A percentile compares a stretch with the other conserved stretches of the same genome.
Conservation (phyloP, 1,140 invertebrate species). For the Lerema accius region DNA sequence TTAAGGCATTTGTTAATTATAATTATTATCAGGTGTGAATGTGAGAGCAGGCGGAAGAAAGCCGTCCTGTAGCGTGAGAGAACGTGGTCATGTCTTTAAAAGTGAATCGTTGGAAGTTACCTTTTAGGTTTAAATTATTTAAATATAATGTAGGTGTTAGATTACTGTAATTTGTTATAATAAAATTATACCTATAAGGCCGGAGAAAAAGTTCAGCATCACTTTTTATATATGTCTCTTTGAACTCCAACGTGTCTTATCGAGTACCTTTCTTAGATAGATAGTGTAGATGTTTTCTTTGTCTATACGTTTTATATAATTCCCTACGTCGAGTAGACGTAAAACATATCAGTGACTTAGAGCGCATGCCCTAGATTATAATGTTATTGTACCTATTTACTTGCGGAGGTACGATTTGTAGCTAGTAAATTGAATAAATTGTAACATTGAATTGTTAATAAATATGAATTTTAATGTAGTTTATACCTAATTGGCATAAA, state of each 20-base stretch:
- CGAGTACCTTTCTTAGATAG: conserved; percentile 76
- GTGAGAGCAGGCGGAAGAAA: conserved; percentile 31
- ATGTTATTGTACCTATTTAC: conserved; percentile 6
- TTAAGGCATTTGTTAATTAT: conserved; percentile 64
- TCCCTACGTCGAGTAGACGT: conserved; percentile 27
- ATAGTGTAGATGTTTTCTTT: conserved; percentile 55
- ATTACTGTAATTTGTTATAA: conserved; percentile 74
- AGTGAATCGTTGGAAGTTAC: conserved; percentile 73
- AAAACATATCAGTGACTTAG: conserved; percentile 61
- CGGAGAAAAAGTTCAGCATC: conserved; percentile 80
- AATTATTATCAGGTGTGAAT: conserved; percentile 42
- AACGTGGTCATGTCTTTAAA: conserved; percentile 22
- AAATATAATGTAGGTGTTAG: conserved; percentile 70
- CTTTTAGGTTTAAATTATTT: conserved; percentile 80
- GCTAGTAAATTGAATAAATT: neutral
- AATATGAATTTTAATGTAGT: conserved; percentile 7
- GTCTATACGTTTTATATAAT: conserved; percentile 33
- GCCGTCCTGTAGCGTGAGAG: conserved; percentile 20
- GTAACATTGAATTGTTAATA: neutral
- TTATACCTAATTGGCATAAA: neutral
- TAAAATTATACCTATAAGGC: conserved; percentile 61
- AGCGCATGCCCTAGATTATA: conserved; percentile 10
- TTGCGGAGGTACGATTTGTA: conserved; percentile 4
- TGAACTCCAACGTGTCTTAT: conserved; percentile 77
- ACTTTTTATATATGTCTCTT: conserved; percentile 49